Evolutionary conservation across 2,797 vertebrate species (phyloP), one percentile per base, ranked within the genome.

Genomic region (Tachyglossus aculeatus): DNA sequence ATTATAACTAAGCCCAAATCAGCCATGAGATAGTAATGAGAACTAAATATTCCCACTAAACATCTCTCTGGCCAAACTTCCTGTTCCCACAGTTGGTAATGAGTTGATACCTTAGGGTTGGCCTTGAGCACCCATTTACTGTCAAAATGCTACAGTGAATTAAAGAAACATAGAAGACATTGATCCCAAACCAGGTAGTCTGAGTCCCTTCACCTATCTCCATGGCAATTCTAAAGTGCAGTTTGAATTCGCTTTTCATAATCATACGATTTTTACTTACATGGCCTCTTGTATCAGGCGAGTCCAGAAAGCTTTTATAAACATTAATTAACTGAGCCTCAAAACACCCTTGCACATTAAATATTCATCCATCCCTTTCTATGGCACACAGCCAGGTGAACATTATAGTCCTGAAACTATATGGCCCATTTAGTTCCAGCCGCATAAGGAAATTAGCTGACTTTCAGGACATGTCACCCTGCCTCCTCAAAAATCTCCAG

Each of bases 321-420:
- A 80, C 68, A 80, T 83, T 76, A 84, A 86, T 79, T 84, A 84
- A 83, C 54, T 73, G 70, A 83, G 77, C 59, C 76, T 85, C 65
- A 85, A 68, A 78, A 73, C 68, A 74, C 56, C 77, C 71, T 80
- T 6, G 24, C 80, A 78, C 67, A 75, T 56, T 66, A 60, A 59
- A 50, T 68, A 83, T 76, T 87, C 76, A 87, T 86, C 70, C 38
- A 75, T 80, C 56, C 65, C 77, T 69, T 67, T 76, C 27, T 36
- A 34, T 80, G 80, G 80, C 80, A 76, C 45, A 66, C 56, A 78
- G 76, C 82, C 85, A 87, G 65, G 55, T 32, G 45, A 81, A 76
- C 45, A 63, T 80, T 79, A 80, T 32, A 68, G 53, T 44, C 10
- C 54, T 75, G 68, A 45, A 80, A 54, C 45, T 63, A 52, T 40